phyloP scores from a whole-genome alignment of 2,797 vertebrate species.

The Coranthus polyacanthus region DNA sequence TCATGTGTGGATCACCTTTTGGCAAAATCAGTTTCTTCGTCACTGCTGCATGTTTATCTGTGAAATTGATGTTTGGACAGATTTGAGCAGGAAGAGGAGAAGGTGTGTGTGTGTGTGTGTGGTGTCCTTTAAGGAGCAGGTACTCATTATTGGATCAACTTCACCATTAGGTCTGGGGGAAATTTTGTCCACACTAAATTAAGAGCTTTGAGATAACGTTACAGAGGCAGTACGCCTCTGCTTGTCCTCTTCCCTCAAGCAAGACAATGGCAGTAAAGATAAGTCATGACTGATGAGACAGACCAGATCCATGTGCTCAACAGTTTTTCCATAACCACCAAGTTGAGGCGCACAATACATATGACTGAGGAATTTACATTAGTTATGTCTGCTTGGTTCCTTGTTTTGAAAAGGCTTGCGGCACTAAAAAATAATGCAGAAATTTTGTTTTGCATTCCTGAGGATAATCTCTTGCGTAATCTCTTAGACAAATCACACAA shows the following conservation, averaged over 20 bases:
- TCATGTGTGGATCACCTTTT: slow-evolving; percentile 22
- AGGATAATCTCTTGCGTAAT: slow-evolving; percentile 21
- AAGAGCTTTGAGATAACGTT: slow-evolving; percentile 35
- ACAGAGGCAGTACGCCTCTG: slow-evolving; percentile 22
- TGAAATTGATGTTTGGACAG: slow-evolving; percentile 57
- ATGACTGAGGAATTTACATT: background rate
- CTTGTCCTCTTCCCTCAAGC: slow-evolving; percentile 13
- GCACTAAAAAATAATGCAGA: slow-evolving; percentile 4
- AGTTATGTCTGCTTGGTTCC: slow-evolving; percentile 27
- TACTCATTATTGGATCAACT: slow-evolving; percentile 45
- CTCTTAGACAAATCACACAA: slow-evolving; percentile 7
- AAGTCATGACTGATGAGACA: slow-evolving; percentile 36
- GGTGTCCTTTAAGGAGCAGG: slow-evolving; percentile 22
- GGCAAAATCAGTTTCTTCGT: slow-evolving; percentile 34
- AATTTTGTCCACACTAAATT: slow-evolving; percentile 39
- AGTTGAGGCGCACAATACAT: slow-evolving; percentile 1
- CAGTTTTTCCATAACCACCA: slow-evolving; percentile 14
- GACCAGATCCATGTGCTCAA: slow-evolving; percentile 5
- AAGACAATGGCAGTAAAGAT: slow-evolving; percentile 27
- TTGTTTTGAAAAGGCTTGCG: slow-evolving; percentile 35
- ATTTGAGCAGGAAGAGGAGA: slow-evolving; percentile 24
- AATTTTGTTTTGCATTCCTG: slow-evolving; percentile 22
- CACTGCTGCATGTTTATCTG: slow-evolving; percentile 42
- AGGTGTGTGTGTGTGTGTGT: background rate
- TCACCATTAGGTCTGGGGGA: slow-evolving; percentile 23